phyloP scores from a whole-genome alignment of 2,113 vertebrate species.

The Sardina pilchardus region DNA sequence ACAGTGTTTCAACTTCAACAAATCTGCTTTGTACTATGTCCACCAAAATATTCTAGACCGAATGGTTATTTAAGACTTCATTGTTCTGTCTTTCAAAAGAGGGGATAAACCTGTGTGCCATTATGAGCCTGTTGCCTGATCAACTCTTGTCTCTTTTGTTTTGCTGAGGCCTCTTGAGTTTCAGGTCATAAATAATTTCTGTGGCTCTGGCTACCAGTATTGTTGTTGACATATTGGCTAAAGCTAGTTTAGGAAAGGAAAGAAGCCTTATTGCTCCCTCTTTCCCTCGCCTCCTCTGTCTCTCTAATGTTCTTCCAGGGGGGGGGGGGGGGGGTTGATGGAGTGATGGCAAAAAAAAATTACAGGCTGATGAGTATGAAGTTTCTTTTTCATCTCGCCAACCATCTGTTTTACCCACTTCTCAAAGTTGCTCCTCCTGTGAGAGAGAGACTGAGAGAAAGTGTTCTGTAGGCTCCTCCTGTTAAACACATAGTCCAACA shows the following conservation, averaged over 20 bases:
- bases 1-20: no score
- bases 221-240: constrained; percentile 31
- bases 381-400: constrained; percentile 6
- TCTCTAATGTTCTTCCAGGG: constrained; percentile 43
- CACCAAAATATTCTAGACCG: background rate
- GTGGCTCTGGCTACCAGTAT: constrained; percentile 28
- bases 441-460: background rate
- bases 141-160: constrained; percentile 37
- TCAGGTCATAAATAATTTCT: constrained; percentile 56
- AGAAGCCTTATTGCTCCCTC: constrained; percentile 32
- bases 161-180: constrained; percentile 42
- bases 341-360: constrained; percentile 43
- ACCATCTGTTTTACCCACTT: constrained; percentile 46
- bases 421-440: constrained; percentile 38
- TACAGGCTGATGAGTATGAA: constrained; percentile 44
- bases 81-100: no score
- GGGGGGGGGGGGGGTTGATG: constrained; percentile 23
- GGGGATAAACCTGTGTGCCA: background rate
- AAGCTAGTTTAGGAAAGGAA: background rate
- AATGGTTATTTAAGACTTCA: background rate
- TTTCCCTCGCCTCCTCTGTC: constrained; percentile 66
- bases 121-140: background rate
- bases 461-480: no score
- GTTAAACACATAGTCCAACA: background rate
- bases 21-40: no score